Base-by-base conservation (phyloP, 2,797 vertebrate genomes). In the Myotis daubentonii region DNA sequence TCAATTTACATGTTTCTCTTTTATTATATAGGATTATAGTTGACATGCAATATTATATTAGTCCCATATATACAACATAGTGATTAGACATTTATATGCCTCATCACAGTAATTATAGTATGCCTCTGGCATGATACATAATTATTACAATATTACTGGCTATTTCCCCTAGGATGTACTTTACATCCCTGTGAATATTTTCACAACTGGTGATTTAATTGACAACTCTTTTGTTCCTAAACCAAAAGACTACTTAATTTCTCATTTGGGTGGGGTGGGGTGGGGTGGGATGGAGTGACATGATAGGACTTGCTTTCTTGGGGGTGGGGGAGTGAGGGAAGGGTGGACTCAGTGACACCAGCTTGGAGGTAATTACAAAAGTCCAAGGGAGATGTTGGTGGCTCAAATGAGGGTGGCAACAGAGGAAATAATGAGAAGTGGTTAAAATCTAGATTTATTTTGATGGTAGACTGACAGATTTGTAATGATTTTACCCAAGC, bases 371-470 rank as follows among this genome's bases (percentile, higher is more conserved):
- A n/a, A 74, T 90, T 76, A 85, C 41, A 33, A 74, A 65, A 89
- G 87, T 62, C 22, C 8, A 41, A 23, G 44, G 65, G 47, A 68
- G 47, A 92, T 36, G 10, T 16, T 51, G 1, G 3, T 70, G 66
- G 92, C 33, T 74, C 66, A 66, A 22, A 65, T 8, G 4, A 89
- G 36, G 8, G 7, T 76, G 7, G 17, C 22, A 71, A 1, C 49
- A 86, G 49, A 28, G 23, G 28, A 76, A 89, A 70, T 30, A 19
- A 62, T 57, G 15, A 91, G 38, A 47, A 49, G 5, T 57, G 8
- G 5, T 83, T 89, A 87, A 66, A 68, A 30, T 81, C n/a, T 94
- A 19, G 6, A 66, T 94, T 76, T 87, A 60, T 92, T 90, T n/a
- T 88, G 23, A 70, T 83, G 75, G 3, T 53, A 86, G 49, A 96